Conservation (phyloP, 2,113 vertebrate genomes). For the Xyrauchen texanus region DNA sequence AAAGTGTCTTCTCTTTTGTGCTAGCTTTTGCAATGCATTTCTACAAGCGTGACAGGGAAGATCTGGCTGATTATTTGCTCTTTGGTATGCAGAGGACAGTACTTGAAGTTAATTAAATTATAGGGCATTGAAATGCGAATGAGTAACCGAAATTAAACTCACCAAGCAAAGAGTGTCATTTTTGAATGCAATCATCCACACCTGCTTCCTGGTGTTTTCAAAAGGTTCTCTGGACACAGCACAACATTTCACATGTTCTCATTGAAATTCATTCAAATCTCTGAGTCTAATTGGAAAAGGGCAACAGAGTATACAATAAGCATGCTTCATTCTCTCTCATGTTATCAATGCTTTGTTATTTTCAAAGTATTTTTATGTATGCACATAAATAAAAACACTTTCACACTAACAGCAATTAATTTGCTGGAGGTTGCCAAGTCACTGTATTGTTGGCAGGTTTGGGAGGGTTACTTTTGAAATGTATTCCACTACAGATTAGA, state of each 20-base stretch:
- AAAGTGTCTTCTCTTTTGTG: background rate
- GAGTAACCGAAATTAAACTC: constrained; percentile 39
- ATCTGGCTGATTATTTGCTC: constrained; percentile 11
- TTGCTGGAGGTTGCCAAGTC: too few relatives aligned
- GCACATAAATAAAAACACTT: too few relatives aligned
- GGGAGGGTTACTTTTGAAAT: too few relatives aligned
- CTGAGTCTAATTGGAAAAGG: background rate
- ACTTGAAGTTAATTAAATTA: constrained; percentile 41
- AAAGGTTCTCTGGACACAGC: constrained; percentile 15
- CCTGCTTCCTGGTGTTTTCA: constrained; percentile 29
- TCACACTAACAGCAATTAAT: too few relatives aligned
- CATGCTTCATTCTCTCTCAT: background rate
- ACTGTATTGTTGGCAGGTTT: too few relatives aligned
- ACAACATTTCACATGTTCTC: constrained; percentile 8
- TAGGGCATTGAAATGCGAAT: constrained; percentile 12
- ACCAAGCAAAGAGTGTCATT: constrained; percentile 22
- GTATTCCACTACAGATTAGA: too few relatives aligned
- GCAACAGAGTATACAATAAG: background rate
- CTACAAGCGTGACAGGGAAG: background rate
- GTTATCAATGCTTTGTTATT: too few relatives aligned
- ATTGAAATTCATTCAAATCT: background rate
- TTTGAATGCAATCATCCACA: constrained; percentile 34
- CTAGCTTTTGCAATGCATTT: background rate
- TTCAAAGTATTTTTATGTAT: too few relatives aligned
- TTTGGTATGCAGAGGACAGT: constrained; percentile 26